A percentile compares a stretch with the other conserved stretches of the same genome.
These are phyloP conservation scores for Apamea crenata DNA, from an alignment of 2,888 invertebrate genomes.

Conservation along the genomic window DNA sequence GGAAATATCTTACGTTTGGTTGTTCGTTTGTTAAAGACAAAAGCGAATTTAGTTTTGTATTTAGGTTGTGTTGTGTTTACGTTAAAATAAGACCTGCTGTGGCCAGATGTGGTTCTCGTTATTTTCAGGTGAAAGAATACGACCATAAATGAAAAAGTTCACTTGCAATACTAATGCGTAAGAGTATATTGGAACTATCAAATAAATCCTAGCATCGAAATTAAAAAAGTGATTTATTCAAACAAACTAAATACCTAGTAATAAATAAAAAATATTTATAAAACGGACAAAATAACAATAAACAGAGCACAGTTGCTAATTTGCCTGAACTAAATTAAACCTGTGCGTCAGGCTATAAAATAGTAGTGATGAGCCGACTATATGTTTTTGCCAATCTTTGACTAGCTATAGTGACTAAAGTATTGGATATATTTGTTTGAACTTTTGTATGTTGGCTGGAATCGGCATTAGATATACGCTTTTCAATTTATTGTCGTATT, in stretches of 20 bases:
- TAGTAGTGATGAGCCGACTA: background rate
- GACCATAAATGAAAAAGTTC: background rate
- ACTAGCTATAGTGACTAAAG: background rate
- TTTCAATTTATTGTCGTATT: background rate
- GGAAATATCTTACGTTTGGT: slow-evolving; percentile 55
- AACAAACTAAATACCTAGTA: background rate
- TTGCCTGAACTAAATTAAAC: background rate
- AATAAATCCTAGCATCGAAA: background rate
- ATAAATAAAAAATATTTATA: background rate
- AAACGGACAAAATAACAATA: no score
- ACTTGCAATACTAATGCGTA: background rate
- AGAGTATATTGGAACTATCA: background rate
- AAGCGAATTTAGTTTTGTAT: slow-evolving; percentile 52
- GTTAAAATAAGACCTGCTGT: slow-evolving; percentile 15
- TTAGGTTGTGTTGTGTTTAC: slow-evolving; percentile 25
- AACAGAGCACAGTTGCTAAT: background rate
- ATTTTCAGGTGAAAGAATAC: background rate
- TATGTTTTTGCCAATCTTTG: background rate
- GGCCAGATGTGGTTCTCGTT: slow-evolving; percentile 1
- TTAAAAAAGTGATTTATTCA: background rate
- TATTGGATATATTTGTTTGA: background rate
- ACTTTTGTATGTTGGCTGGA: background rate
- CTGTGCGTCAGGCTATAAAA: background rate
- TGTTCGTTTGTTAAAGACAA: slow-evolving; percentile 57
- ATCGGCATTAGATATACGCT: background rate